Evolutionary conservation across 2,113 vertebrate genomes (phyloP).

Genomic region (Mormyrus lacerda): DNA sequence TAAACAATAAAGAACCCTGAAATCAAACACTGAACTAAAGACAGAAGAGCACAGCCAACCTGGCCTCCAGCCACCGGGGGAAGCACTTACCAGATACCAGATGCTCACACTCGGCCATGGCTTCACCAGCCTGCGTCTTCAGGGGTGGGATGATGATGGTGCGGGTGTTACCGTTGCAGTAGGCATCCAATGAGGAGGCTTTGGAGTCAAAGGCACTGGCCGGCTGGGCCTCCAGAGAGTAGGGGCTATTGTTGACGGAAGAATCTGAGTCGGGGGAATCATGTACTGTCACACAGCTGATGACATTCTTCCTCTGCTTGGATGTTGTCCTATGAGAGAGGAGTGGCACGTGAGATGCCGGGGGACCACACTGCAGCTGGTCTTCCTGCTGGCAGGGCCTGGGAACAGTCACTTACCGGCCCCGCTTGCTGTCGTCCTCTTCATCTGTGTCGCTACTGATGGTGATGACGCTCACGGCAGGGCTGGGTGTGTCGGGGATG

Average conservation of each 20-base stretch:
- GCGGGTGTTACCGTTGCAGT: conserved; percentile 79
- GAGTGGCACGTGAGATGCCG: background rate
- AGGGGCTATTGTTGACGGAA: conserved; percentile 90
- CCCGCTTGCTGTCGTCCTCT: conserved; percentile 87
- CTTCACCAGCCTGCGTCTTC: conserved; percentile 82
- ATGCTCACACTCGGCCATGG: conserved; percentile 79
- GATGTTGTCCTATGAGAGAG: conserved; percentile 70
- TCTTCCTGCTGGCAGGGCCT: background rate
- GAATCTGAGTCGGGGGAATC: conserved; percentile 92
- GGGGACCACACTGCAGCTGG: background rate
- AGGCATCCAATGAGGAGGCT: conserved; percentile 73
- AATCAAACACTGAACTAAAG: background rate
- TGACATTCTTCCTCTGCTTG: conserved; percentile 96
- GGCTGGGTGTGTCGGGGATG: conserved; percentile 96
- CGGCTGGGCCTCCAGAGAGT: conserved; percentile 66
- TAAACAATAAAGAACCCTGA: background rate
- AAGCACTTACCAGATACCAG: conserved; percentile 75
- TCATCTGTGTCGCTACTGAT: conserved; percentile 99
- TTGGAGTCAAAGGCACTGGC: conserved; percentile 73
- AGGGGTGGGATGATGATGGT: conserved; percentile 95
- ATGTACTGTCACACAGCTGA: conserved; percentile 97
- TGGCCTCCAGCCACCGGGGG: background rate
- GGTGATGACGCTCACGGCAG: conserved; percentile 96
- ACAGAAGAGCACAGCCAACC: background rate
- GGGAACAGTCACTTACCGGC: conserved; percentile 63